Base-by-base conservation (phyloP, 2,888 invertebrate genomes). In the Aphidius colemani region DNA sequence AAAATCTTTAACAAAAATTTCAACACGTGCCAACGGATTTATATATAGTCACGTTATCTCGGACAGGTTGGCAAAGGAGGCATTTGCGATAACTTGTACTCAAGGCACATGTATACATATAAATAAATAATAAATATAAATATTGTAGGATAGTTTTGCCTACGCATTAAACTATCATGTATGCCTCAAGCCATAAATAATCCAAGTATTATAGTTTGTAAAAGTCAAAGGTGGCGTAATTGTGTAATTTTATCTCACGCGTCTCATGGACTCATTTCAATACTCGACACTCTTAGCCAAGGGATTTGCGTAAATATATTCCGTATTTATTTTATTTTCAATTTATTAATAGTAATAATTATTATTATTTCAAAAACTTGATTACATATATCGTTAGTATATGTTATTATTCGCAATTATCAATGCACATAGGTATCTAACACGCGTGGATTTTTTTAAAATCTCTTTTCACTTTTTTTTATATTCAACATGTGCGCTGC, bases 171-270 rank as follows among this genome's bases (percentile, higher is more conserved):
- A 61, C 60, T 53, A 53, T 61, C 60, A 50, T 62, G 57, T 50
- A 62, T n/a, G n/a, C 62, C 55, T 30, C 41, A 39, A 59, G 59
- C 55, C 64, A 59, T 64, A 64, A 64, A 64, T 64, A 64, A 64
- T 64, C 53, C 55, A 40, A 44, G 59, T 64, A 64, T 64, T 59
- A 64, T 64, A 59, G 64, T 59, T 64, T 59, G 64, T 64, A 64
- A 64, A 64, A 64, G 64, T 64, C 64, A 64, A 64, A 64, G 64
- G 64, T 64, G 59, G 48, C 48, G 56, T 64, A 64, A 64, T 64
- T 64, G 64, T 60, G 64, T 64, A 64, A 64, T 64, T 64, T 64
- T 18, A 11, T 45, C 53, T 61, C 53, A 53, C 62, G 62, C 57
- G 48, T 61, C 49, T 48, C 39, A 41, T 55, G 53, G 41, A 41